Percentiles rank a stretch among this genome's conserved stretches.
These are phyloP conservation scores for Cremastobaeus sp. DNA, from an alignment of 2,888 invertebrate species.

Conservation along the genomic window DNA sequence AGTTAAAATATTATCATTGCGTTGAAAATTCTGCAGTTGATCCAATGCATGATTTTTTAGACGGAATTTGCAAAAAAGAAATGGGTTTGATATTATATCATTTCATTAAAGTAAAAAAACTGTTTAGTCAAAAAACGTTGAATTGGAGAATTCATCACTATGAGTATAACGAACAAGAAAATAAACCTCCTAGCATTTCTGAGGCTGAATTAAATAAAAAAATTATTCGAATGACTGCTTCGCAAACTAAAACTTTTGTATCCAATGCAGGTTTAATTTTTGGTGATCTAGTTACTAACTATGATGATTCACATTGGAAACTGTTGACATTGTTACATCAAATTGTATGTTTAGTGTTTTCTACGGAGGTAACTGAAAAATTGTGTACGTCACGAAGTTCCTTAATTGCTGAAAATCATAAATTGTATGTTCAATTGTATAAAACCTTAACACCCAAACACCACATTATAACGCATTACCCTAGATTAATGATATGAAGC, in stretches of 20 bases:
- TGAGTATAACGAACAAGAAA: conserved; percentile 9
- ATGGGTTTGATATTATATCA: conserved; percentile 16
- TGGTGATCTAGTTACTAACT: conserved; percentile 9
- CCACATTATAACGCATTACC: conserved; percentile 25
- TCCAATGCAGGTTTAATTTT: conserved; percentile 11
- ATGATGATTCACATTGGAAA: conserved; percentile 5
- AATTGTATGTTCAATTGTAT: conserved; percentile 6
- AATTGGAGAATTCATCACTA: conserved; percentile 25
- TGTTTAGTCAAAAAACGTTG: conserved; percentile 19
- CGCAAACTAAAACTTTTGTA: conserved; percentile 14
- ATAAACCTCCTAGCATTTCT: conserved; percentile 4
- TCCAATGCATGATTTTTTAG: conserved; percentile 34
- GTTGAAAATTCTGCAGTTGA: conserved; percentile 16
- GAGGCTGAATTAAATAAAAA: conserved; percentile 6
- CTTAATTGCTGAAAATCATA: conserved; percentile 13
- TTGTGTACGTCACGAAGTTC: background rate
- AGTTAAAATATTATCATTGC: conserved; percentile 13
- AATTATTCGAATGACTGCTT: conserved; percentile 11
- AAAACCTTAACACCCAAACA: conserved; percentile 23
- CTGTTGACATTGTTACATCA: conserved; percentile 15
- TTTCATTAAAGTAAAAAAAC: conserved; percentile 16
- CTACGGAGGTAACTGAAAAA: background rate
- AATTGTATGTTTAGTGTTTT: conserved; percentile 15
- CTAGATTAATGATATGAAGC: conserved; percentile 29
- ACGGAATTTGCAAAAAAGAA: conserved; percentile 29